Base-by-base conservation (phyloP, 2,888 invertebrate species). In the Chromoteleia sp. region DNA sequence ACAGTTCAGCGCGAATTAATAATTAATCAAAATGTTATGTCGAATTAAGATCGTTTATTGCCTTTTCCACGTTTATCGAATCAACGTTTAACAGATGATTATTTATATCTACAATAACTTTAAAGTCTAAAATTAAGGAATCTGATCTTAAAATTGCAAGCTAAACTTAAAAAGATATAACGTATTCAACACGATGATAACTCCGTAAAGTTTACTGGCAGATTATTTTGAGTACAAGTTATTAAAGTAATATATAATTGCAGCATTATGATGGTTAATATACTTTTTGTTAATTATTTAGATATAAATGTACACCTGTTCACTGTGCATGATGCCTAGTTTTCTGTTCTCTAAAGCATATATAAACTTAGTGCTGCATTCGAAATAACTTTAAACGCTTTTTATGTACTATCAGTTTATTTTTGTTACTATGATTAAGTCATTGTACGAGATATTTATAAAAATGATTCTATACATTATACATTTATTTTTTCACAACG, bases 361-460 rank as follows among this genome's bases (percentile, higher is more conserved):
- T 10, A 33, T 10, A 33, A 33, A 33, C 33, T 33, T 25, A 25
- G 6, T 2, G 6, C 25, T 6, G 25, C 25, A 17, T 17, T 43
- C 7, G 39, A 7, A 43, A 17, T 43, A 17, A 17, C 17, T 39
- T 6, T 4, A 39, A n/a, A 25, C 6, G 50, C 41, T 59, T 59
- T 43, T 41, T 41, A 8, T 45, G 36, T 65, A 45, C 19, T 29
- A 41, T 59, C 15, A 19, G 33, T 25, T 39, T 67, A 52, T 54
- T 67, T 67, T 50, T 5, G 39, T 10, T 29, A 12, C 45, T 61
- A 33, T 67, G 67, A 41, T 54, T 50, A 50, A 50, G 65, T 65
- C 65, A 65, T 65, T 65, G 65, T 50, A 52, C 43, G 50, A 54
- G 36, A 19, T 68, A 68, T 41, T 65, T 36, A 43, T 68, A 68